Conservation (phyloP, 2,113 vertebrate genomes). For the Centropristis striata region DNA sequence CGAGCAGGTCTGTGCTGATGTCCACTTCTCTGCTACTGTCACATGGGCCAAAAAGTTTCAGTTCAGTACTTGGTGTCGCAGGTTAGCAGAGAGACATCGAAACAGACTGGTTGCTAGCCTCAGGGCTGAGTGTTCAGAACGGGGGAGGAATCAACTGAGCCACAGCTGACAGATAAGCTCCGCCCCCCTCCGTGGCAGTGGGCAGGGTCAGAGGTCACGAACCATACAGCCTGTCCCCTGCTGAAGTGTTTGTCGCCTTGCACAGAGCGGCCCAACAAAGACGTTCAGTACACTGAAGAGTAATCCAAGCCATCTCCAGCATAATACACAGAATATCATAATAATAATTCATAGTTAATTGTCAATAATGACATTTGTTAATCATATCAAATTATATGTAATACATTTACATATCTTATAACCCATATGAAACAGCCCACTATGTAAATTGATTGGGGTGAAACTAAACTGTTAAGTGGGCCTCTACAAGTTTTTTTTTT, state of each 20-base stretch:
- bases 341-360: conserved; percentile 82
- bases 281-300: conserved; percentile 70
- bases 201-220: conserved; percentile 69
- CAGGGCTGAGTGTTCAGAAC: conserved; percentile 66
- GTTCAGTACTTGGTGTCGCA: conserved; percentile 63
- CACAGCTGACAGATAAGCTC: conserved; percentile 58
- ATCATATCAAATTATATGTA: conserved; percentile 81
- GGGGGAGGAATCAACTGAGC: conserved; percentile 56
- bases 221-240: conserved; percentile 50
- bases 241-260: conserved; percentile 63
- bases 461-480: conserved; percentile 77
- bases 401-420: conserved; percentile 81
- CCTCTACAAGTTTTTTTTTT: conserved; percentile 76
- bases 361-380: conserved; percentile 77
- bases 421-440: conserved; percentile 84
- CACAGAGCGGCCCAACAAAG: conserved; percentile 62
- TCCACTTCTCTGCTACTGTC: conserved; percentile 55
- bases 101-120: conserved; percentile 63
- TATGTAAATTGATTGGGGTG: conserved; percentile 77
- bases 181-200: conserved; percentile 69
- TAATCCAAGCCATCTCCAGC: conserved; percentile 78
- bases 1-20: conserved; percentile 60
- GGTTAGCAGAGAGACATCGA: conserved; percentile 61
- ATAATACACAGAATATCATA: conserved; percentile 74
- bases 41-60: conserved; percentile 37